Evolutionary conservation across 2,113 vertebrate genomes (phyloP).

Genomic region (Neotoma lepida): DNA sequence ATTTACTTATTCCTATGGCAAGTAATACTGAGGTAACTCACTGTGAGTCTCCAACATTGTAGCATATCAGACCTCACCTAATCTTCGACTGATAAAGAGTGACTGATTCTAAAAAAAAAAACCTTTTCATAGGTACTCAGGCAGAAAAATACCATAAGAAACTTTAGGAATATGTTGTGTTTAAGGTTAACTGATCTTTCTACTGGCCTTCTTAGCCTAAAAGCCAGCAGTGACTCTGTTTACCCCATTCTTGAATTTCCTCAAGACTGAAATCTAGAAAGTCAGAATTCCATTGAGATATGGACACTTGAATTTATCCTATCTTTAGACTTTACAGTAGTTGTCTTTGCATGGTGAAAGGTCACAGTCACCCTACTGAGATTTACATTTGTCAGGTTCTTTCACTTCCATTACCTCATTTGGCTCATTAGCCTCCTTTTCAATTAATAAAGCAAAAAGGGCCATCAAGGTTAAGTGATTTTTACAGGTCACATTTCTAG

Average conservation of each 20-base stretch:
- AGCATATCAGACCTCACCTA: not conserved
- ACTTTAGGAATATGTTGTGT: not conserved
- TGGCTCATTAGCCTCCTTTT: slow-evolving; percentile 26
- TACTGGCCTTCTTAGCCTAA: slow-evolving; percentile 30
- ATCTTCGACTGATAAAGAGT: not conserved
- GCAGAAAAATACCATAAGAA: not conserved
- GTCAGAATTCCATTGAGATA: not conserved
- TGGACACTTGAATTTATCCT: not conserved
- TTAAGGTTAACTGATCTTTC: slow-evolving; percentile 15
- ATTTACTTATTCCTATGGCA: not conserved
- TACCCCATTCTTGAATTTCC: slow-evolving; percentile 17
- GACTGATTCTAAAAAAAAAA: not conserved
- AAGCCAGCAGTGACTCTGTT: not conserved
- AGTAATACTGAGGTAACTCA: not conserved
- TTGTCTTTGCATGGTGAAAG: slow-evolving; percentile 6
- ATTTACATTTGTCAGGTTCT: slow-evolving; percentile 16
- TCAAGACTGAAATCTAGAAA: not conserved
- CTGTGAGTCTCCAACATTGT: not conserved
- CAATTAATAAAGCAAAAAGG: slow-evolving; percentile 16
- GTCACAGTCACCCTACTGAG: not conserved
- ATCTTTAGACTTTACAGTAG: not conserved
- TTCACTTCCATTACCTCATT: slow-evolving; percentile 46
- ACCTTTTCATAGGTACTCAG: not conserved
- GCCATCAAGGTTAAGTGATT: slow-evolving; percentile 36
- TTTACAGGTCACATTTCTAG: slow-evolving; percentile 2